These are phyloP conservation scores for Archegozetes longisetosus DNA, from an alignment of 1,140 invertebrate genomes.

Conservation along the genomic window DNA sequence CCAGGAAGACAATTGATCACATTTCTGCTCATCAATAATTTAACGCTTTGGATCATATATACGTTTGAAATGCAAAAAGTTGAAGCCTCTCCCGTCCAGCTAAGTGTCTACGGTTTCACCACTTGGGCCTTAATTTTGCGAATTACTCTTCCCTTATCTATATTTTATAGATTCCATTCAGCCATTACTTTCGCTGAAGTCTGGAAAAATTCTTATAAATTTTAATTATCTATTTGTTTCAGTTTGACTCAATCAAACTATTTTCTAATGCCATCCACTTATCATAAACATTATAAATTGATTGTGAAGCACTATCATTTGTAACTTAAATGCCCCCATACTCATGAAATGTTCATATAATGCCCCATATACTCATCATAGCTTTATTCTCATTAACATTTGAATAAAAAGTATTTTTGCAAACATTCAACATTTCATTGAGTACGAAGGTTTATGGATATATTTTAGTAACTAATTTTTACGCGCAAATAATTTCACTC, in stretches of 20 bases:
- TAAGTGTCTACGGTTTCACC: constrained; percentile 81
- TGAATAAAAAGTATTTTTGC: no score
- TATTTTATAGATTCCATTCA: constrained; percentile 82
- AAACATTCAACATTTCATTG: no score
- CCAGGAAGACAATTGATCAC: constrained; percentile 87
- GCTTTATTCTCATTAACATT: no score
- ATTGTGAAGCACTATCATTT: background rate
- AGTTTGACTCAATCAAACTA: background rate
- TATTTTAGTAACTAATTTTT: no score
- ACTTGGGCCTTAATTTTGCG: constrained; percentile 87
- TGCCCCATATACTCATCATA: no score
- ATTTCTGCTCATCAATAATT: constrained; percentile 82
- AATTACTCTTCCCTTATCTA: constrained; percentile 80
- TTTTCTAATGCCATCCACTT: background rate
- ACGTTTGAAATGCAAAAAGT: constrained; percentile 92
- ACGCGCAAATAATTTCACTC: no score
- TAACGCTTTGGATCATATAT: constrained; percentile 87
- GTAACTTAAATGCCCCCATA: background rate
- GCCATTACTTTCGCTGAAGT: constrained; percentile 91
- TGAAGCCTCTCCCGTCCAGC: constrained; percentile 70
- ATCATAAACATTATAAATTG: background rate
- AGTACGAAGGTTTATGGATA: no score
- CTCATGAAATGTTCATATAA: no score
- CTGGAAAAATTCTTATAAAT: constrained; percentile 93
- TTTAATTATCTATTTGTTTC: constrained; percentile 28